Conservation (phyloP, 2,888 invertebrate genomes). For the Gerris lacustris region DNA sequence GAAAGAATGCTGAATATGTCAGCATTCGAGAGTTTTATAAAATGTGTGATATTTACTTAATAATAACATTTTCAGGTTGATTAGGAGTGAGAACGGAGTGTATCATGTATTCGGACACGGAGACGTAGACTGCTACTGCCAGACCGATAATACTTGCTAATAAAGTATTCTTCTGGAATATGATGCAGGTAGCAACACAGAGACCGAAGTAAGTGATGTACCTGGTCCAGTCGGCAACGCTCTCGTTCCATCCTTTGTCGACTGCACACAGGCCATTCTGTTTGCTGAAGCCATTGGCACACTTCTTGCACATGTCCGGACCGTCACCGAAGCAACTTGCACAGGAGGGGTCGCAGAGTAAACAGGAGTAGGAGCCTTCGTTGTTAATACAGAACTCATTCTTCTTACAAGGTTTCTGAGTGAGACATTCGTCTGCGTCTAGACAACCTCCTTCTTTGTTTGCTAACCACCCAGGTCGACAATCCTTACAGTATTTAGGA, state of each 20-base stretch:
- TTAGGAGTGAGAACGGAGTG: neutral
- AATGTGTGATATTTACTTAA: neutral
- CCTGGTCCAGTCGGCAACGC: constrained; percentile 35
- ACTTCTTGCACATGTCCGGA: constrained; percentile 76
- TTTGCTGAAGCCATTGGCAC: constrained; percentile 58
- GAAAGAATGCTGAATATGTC: too few species aligned
- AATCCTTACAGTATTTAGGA: constrained; percentile 52
- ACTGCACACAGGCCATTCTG: constrained; percentile 40
- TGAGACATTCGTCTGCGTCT: constrained; percentile 72
- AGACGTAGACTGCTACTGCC: constrained; percentile 67
- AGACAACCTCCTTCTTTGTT: constrained; percentile 62
- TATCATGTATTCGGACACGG: constrained; percentile 67
- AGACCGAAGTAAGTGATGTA: constrained; percentile 77
- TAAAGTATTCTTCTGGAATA: constrained; percentile 65
- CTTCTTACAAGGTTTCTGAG: constrained; percentile 41
- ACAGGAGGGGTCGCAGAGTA: constrained; percentile 75
- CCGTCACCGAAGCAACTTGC: constrained; percentile 76
- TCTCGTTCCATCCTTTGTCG: constrained; percentile 14
- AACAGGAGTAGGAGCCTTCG: constrained; percentile 68
- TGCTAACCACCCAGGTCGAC: constrained; percentile 60
- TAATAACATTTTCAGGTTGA: neutral
- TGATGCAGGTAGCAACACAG: constrained; percentile 70
- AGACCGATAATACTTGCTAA: constrained; percentile 67
- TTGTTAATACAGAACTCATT: constrained; percentile 81
- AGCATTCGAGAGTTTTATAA: too few species aligned